Percentiles rank a stretch among this genome's conserved stretches.
Evolutionary conservation across 2,797 vertebrate species (phyloP).

Genomic region (Leucoraja ocellata): DNA sequence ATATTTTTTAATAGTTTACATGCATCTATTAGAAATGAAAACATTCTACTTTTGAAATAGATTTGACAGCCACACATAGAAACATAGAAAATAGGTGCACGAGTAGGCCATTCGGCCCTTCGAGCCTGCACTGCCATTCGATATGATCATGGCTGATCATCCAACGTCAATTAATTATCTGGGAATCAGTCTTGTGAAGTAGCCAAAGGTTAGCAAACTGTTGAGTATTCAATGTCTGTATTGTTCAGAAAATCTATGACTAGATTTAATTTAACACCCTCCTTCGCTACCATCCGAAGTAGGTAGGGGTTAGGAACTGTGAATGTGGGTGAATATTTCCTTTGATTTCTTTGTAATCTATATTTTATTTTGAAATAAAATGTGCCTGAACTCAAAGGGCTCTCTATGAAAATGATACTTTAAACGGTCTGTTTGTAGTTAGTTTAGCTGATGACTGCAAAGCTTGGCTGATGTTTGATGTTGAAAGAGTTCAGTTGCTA

Average conservation of each 20-base stretch:
- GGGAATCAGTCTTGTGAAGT: background rate
- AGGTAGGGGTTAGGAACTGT: background rate
- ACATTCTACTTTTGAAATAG: background rate
- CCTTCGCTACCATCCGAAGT: too few species aligned
- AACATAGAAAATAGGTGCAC: too few species aligned
- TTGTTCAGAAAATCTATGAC: background rate
- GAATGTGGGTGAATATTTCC: background rate
- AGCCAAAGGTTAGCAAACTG: background rate
- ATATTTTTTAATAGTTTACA: background rate
- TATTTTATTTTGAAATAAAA: constrained; percentile 4
- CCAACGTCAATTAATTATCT: background rate
- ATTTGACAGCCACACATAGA: background rate
- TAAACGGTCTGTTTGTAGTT: background rate
- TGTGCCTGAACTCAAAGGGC: background rate
- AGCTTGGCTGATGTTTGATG: background rate
- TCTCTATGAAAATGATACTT: background rate
- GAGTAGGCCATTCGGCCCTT: too few species aligned
- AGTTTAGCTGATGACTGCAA: background rate
- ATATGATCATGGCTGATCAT: too few species aligned
- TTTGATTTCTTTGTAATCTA: constrained; percentile 19
- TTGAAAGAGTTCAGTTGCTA: background rate
- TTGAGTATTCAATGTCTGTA: background rate
- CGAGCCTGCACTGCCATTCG: too few species aligned
- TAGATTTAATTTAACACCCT: background rate
- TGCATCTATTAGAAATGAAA: background rate